These are phyloP conservation scores for Phalanger gymnotis DNA, from an alignment of 2,797 vertebrate species.

Conservation along the genomic window DNA sequence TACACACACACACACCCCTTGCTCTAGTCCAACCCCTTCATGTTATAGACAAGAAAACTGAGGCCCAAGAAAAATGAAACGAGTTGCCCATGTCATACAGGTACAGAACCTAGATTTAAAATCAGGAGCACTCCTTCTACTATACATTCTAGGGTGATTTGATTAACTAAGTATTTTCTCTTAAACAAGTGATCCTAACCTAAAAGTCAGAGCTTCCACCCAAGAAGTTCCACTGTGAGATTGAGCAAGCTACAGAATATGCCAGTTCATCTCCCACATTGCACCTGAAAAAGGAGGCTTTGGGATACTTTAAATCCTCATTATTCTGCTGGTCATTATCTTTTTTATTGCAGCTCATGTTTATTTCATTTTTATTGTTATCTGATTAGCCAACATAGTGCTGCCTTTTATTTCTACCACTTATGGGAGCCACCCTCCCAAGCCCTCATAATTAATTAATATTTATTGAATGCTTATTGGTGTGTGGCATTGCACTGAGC, in stretches of 20 bases:
- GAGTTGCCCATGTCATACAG: background rate
- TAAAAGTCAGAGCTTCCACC: conserved; percentile 25
- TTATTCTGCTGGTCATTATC: conserved; percentile 10
- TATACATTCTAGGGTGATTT: background rate
- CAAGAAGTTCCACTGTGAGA: background rate
- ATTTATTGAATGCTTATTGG: conserved; percentile 50
- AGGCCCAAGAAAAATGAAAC: background rate
- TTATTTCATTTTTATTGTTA: conserved; percentile 38
- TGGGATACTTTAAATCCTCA: background rate
- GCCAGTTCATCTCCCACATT: background rate
- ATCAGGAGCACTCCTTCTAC: background rate
- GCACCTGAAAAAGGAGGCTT: background rate
- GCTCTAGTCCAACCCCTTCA: background rate
- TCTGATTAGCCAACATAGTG: conserved; percentile 9
- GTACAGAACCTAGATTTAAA: background rate
- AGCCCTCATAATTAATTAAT: conserved; percentile 64
- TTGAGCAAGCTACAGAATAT: background rate
- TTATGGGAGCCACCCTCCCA: background rate
- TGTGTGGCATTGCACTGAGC: background rate
- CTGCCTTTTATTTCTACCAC: conserved; percentile 48
- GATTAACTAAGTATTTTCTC: background rate
- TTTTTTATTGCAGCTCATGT: background rate
- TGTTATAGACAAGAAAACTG: background rate
- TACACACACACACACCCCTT: background rate
- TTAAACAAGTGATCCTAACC: background rate